Percentiles rank a stretch among this genome's conserved stretches.
Evolutionary conservation across 1,140 invertebrate species (phyloP).

Genomic region (Drosophila carrolli): DNA sequence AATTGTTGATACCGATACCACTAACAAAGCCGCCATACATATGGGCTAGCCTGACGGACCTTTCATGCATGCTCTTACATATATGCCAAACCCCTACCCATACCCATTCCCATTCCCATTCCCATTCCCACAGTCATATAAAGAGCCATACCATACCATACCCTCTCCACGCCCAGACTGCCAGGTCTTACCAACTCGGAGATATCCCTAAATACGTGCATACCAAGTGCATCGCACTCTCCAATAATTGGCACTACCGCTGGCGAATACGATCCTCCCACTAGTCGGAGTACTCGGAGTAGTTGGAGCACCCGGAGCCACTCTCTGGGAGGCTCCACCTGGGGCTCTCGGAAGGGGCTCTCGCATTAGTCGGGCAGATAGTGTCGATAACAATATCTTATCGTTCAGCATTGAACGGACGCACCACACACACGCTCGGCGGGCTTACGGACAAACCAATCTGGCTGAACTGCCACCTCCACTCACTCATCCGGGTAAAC

Average conservation of each 20-base stretch:
- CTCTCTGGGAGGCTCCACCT: too few species aligned
- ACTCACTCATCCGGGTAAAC: constrained; percentile 3
- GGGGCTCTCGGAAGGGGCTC: background rate
- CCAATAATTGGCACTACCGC: background rate
- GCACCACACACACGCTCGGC: constrained; percentile 1
- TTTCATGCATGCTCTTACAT: constrained; percentile 19
- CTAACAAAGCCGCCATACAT: constrained; percentile 36
- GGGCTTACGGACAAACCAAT: background rate
- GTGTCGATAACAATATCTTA: constrained; percentile 77
- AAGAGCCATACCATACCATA: background rate
- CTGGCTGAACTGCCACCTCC: background rate
- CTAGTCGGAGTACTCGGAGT: too few species aligned
- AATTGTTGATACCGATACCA: constrained; percentile 77
- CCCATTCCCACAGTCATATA: background rate
- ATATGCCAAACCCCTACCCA: background rate
- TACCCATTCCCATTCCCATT: background rate
- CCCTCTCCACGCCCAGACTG: background rate
- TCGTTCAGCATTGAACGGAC: constrained; percentile 65
- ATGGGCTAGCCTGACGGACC: constrained; percentile 7
- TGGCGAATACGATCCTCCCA: background rate
- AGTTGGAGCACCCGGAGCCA: too few species aligned
- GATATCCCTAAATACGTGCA: constrained; percentile 30
- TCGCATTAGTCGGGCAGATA: constrained; percentile 57
- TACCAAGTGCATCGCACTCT: constrained; percentile 19
- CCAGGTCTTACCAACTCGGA: constrained; percentile 12